Percentiles rank a stretch among this genome's conserved stretches.
Conservation (phyloP, 2,888 invertebrate genomes). For the Eristalinus sepulchralis region DNA sequence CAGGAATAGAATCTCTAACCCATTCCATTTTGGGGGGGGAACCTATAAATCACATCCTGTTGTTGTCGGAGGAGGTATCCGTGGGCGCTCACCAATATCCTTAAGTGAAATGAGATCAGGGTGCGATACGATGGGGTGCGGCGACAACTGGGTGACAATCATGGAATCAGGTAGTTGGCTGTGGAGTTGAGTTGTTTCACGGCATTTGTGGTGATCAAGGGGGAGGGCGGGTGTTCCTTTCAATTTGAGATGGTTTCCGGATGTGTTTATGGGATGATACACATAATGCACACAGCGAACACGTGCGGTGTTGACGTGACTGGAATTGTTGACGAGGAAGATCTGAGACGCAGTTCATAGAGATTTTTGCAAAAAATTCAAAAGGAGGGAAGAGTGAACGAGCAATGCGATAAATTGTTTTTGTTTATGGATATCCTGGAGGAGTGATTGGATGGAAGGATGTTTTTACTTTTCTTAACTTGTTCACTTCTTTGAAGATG, state of each 20-base stretch:
- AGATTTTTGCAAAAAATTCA: not conserved
- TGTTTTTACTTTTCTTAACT: not conserved
- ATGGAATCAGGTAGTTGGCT: not conserved
- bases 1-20: slow-evolving; percentile 8
- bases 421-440: not conserved
- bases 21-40: not conserved
- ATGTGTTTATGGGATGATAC: not conserved
- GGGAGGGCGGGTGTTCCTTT: not conserved
- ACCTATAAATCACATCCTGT: not conserved
- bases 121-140: not conserved
- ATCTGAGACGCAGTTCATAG: not conserved
- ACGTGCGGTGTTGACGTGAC: not conserved
- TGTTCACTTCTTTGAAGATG: too few species aligned
- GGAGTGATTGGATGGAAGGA: not conserved
- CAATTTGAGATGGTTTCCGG: not conserved
- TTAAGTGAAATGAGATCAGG: not conserved
- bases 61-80: not conserved
- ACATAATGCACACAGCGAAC: not conserved
- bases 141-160: not conserved
- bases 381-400: not conserved
- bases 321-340: not conserved
- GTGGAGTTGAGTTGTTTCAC: not conserved
- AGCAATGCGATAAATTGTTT: not conserved
- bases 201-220: not conserved
- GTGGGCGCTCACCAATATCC: not conserved